These are phyloP conservation scores for Leucophora obtusa DNA, from an alignment of 2,888 invertebrate genomes.

Conservation along the genomic window DNA sequence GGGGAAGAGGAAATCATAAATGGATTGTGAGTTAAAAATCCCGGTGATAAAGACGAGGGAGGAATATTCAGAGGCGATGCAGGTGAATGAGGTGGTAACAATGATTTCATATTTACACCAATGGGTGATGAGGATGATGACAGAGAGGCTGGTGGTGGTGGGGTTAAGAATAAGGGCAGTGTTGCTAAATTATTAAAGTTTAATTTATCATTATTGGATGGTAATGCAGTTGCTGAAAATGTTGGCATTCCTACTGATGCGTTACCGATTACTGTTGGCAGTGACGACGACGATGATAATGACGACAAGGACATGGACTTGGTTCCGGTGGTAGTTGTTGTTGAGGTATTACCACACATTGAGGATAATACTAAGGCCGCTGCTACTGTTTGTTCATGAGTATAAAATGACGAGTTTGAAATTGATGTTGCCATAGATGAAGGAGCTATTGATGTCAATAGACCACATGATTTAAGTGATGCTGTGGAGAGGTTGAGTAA, in stretches of 20 bases:
- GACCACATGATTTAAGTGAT: conserved; percentile 36
- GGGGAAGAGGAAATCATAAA: conserved; percentile 47
- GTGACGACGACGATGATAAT: conserved; percentile 35
- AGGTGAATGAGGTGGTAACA: conserved; percentile 34
- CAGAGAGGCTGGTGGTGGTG: conserved; percentile 61
- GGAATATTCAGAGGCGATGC: conserved; percentile 35
- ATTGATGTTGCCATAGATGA: conserved; percentile 45
- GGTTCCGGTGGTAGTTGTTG: conserved; percentile 55
- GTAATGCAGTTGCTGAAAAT: conserved; percentile 42
- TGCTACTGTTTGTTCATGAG: conserved; percentile 74
- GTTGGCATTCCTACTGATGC: conserved; percentile 62
- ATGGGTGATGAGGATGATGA: conserved; percentile 48
- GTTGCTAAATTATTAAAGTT: conserved; percentile 61
- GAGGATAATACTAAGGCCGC: conserved; percentile 74
- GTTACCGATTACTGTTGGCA: conserved; percentile 47
- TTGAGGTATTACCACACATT: conserved; percentile 69
- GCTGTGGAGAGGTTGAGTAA: conserved; percentile 44
- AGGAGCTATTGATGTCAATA: conserved; percentile 23
- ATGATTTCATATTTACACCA: conserved; percentile 58
- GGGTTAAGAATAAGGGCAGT: conserved; percentile 67
- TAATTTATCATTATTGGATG: conserved; percentile 50
- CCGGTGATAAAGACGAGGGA: conserved; percentile 13
- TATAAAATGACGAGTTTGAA: conserved; percentile 70
- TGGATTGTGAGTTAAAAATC: conserved; percentile 51
- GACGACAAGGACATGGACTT: conserved; percentile 16